phyloP scores from a whole-genome alignment of 2,888 invertebrate genomes.

The Xanthorhoe designata region DNA sequence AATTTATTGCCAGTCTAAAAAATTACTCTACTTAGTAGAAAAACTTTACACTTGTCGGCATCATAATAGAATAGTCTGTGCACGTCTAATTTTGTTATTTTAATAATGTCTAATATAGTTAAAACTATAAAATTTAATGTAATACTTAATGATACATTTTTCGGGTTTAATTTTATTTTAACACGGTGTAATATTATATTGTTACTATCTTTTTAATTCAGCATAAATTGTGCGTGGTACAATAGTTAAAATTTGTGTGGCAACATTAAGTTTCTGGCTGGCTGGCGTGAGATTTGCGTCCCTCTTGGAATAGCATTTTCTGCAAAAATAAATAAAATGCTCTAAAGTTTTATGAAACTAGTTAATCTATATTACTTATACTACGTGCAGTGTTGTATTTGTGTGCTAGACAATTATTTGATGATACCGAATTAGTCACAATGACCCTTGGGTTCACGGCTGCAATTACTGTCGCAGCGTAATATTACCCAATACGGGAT shows the following conservation, averaged over 20 bases:
- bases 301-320: slow-evolving; percentile 61
- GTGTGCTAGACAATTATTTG: slow-evolving; percentile 38
- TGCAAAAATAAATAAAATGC: slow-evolving; percentile 51
- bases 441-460: slow-evolving; percentile 76
- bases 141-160: neutral
- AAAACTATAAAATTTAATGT: neutral
- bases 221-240: neutral
- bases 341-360: slow-evolving; percentile 39
- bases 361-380: slow-evolving; percentile 5
- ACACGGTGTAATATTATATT: neutral
- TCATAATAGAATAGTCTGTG: too few relatives aligned
- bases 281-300: slow-evolving; percentile 80
- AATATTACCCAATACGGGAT: slow-evolving; percentile 72
- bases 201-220: neutral
- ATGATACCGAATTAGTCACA: slow-evolving; percentile 58
- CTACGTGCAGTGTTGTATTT: slow-evolving; percentile 44
- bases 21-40: slow-evolving; percentile 15
- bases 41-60: neutral
- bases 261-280: slow-evolving; percentile 62
- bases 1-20: slow-evolving; percentile 22
- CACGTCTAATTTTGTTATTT: too few relatives aligned
- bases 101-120: neutral
- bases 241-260: slow-evolving; percentile 24
- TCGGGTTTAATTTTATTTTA: neutral
- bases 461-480: slow-evolving; percentile 71